A percentile compares a stretch with the other conserved stretches of the same genome.
Evolutionary conservation across 1,140 invertebrate genomes (phyloP).

Genomic region (Hylaeus anthracinus): DNA sequence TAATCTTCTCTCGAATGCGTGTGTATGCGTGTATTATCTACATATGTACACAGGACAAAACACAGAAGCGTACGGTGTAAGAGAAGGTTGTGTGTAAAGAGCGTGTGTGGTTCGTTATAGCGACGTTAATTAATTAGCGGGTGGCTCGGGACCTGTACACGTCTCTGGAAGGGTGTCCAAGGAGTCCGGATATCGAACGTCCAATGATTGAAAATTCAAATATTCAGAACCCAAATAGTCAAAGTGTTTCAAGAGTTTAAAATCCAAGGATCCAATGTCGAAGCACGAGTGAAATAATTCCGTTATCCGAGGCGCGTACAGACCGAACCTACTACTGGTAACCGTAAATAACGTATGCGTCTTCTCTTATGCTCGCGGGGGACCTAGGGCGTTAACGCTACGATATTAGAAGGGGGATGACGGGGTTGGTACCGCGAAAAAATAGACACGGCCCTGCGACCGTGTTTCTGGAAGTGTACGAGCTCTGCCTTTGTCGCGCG

Average conservation of each 20-base stretch:
- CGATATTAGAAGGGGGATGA: conserved; percentile 23
- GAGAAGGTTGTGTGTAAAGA: conserved; percentile 46
- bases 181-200: too few species aligned
- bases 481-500: conserved; percentile 25
- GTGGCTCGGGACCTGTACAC: conserved; percentile 40
- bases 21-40: conserved; percentile 69
- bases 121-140: conserved; percentile 70
- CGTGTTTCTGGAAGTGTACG: conserved; percentile 46
- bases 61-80: conserved; percentile 71
- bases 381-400: conserved; percentile 25
- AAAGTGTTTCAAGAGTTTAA: too few species aligned
- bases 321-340: conserved; percentile 35
- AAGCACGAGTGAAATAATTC: too few species aligned
- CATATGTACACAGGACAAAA: conserved; percentile 77
- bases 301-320: neutral
- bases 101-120: conserved; percentile 59
- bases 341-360: conserved; percentile 45
- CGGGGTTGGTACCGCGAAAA: neutral
- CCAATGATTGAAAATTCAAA: too few species aligned
- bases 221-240: too few species aligned
- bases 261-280: too few species aligned
- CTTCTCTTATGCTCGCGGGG: neutral
- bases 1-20: conserved; percentile 59
- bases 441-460: neutral
- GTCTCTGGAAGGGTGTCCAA: neutral